Evolutionary conservation across 2,797 vertebrate genomes (phyloP).

Genomic region (Syncerus caffer): DNA sequence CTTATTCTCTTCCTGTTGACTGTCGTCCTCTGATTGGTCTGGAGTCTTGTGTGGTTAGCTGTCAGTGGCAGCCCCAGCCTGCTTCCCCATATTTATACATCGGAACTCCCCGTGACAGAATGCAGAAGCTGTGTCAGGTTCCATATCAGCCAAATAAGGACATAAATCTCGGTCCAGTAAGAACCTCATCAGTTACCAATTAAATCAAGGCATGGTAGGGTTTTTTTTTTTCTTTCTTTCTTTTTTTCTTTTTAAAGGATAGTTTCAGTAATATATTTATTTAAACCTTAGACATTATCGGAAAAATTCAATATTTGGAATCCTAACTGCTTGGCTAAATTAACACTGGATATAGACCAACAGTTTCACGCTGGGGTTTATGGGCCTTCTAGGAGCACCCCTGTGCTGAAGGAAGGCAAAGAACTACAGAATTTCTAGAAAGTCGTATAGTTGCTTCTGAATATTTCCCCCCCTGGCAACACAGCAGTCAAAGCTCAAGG

Average conservation of each 20-base stretch:
- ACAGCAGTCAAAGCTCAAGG: constrained; percentile 29
- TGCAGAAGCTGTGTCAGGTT: neutral
- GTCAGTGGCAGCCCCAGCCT: neutral
- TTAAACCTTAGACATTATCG: neutral
- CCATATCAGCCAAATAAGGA: neutral
- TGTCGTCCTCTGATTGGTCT: neutral
- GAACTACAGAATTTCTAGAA: neutral
- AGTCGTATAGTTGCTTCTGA: constrained; percentile 30
- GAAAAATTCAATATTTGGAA: constrained; percentile 39
- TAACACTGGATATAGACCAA: constrained; percentile 79
- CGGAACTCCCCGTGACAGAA: neutral
- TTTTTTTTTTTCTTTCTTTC: neutral
- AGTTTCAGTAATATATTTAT: neutral
- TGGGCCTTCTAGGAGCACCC: neutral
- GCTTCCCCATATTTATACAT: neutral
- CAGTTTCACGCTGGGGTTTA: constrained; percentile 64
- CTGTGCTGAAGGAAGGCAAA: constrained; percentile 32
- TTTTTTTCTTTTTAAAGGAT: constrained; percentile 24
- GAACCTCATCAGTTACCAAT: neutral
- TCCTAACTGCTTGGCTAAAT: constrained; percentile 61
- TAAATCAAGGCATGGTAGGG: neutral
- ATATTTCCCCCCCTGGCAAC: neutral
- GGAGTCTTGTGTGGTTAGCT: neutral
- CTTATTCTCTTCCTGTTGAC: neutral
- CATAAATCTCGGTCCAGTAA: neutral